phyloP scores from a whole-genome alignment of 2,888 invertebrate species.

The Mongoloraphidia duomilia region DNA sequence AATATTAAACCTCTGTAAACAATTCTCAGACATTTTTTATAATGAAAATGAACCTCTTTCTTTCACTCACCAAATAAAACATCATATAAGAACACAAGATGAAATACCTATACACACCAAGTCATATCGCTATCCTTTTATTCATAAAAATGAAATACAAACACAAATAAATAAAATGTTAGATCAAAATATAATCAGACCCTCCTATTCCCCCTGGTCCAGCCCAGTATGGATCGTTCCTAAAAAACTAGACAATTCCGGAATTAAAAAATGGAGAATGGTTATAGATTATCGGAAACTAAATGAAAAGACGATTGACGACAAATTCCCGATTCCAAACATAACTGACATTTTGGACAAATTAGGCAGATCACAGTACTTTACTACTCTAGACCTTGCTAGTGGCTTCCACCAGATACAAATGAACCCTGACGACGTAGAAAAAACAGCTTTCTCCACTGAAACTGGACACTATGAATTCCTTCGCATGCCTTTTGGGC shows the following conservation, averaged over 20 bases:
- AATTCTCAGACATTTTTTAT: constrained; percentile 12
- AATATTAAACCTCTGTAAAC: background rate
- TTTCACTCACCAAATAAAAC: constrained; percentile 16
- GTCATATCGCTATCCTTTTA: constrained; percentile 17
- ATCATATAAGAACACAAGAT: constrained; percentile 14
- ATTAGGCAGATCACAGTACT: constrained; percentile 14
- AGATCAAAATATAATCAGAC: constrained; percentile 20
- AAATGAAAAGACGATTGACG: constrained; percentile 20
- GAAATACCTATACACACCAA: constrained; percentile 17
- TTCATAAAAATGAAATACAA: constrained; percentile 18
- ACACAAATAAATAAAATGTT: constrained; percentile 20
- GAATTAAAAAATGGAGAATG: constrained; percentile 20
- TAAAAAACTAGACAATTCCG: constrained; percentile 21
- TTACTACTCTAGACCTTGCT: constrained; percentile 15
- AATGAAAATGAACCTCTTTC: constrained; percentile 9
- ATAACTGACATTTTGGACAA: constrained; percentile 15
- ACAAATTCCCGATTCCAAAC: constrained; percentile 19
- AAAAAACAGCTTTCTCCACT: constrained; percentile 16
- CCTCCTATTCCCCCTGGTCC: constrained; percentile 21
- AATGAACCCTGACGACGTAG: constrained; percentile 11
- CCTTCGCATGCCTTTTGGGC: too few species aligned
- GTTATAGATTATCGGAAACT: constrained; percentile 20
- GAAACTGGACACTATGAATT: constrained; percentile 15
- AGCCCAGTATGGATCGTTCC: constrained; percentile 24
- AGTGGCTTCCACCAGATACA: constrained; percentile 17